Evolutionary conservation across 2,113 vertebrate genomes (phyloP).

Genomic region (Hassar affinis): DNA sequence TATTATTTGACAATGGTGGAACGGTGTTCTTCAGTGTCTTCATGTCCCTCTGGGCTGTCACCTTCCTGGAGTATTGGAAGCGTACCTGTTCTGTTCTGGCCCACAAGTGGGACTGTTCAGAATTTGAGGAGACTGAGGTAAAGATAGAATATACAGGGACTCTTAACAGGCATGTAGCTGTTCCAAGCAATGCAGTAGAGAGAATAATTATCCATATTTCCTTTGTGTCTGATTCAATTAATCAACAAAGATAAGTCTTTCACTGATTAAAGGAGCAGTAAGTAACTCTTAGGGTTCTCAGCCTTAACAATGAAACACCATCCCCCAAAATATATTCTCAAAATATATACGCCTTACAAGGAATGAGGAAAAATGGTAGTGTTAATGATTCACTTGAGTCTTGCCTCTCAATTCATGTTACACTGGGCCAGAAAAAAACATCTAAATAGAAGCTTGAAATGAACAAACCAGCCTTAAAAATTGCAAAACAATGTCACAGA

Average conservation of each 20-base stretch:
- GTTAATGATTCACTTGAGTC: background rate
- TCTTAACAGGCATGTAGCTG: background rate
- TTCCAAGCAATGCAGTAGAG: background rate
- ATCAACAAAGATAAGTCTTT: background rate
- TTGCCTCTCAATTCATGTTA: background rate
- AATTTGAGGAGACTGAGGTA: constrained; percentile 79
- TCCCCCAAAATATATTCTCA: background rate
- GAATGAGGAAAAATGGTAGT: background rate
- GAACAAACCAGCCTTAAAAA: background rate
- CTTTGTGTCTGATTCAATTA: background rate
- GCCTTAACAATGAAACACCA: background rate
- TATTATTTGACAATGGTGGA: constrained; percentile 78
- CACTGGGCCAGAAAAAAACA: background rate
- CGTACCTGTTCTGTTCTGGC: constrained; percentile 74
- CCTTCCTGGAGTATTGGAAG: constrained; percentile 82
- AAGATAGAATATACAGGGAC: background rate
- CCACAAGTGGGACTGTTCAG: constrained; percentile 79
- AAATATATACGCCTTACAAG: background rate
- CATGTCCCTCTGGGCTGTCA: constrained; percentile 80
- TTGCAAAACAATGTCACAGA: background rate
- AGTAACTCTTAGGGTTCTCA: background rate
- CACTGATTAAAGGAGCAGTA: background rate
- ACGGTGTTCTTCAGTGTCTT: constrained; percentile 82
- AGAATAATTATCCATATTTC: background rate
- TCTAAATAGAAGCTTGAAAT: background rate